These are phyloP conservation scores for Scomber japonicus DNA, from an alignment of 2,113 vertebrate species.

Conservation along the genomic window DNA sequence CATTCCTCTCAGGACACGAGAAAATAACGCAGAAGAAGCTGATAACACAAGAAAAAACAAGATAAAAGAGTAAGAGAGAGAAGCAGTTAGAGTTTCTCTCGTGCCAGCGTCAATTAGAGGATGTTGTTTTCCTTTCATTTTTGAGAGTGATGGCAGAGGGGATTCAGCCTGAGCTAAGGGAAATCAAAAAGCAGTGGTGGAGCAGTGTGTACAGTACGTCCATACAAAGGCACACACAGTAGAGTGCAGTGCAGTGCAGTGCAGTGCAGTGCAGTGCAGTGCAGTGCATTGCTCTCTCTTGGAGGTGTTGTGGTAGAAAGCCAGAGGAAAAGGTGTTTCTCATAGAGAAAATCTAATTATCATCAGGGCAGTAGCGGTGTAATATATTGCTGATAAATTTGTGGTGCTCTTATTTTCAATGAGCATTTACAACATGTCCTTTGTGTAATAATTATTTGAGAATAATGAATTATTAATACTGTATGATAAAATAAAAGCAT, in stretches of 20 bases:
- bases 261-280: not conserved
- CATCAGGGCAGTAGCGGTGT: not conserved
- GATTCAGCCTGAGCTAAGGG: slow-evolving; percentile 30
- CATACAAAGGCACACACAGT: slow-evolving; percentile 27
- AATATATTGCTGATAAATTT: slow-evolving; percentile 1
- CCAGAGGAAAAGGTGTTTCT: slow-evolving; percentile 29
- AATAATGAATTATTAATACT: too few relatives aligned
- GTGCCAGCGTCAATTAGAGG: slow-evolving; percentile 49
- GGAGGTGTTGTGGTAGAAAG: slow-evolving; percentile 30
- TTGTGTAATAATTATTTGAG: too few relatives aligned
- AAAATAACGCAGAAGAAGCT: slow-evolving; percentile 12
- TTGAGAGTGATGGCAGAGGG: slow-evolving; percentile 32
- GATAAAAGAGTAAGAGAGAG: not conserved
- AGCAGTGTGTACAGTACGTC: slow-evolving; percentile 23
- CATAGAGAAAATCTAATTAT: not conserved
- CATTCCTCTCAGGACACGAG: not conserved
- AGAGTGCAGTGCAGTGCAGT: not conserved
- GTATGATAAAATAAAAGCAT: too few relatives aligned
- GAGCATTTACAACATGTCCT: too few relatives aligned
- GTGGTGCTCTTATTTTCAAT: too few relatives aligned
- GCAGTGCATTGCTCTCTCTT: slow-evolving; percentile 16
- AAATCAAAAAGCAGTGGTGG: slow-evolving; percentile 51
- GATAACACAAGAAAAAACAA: slow-evolving; percentile 16
- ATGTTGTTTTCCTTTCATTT: slow-evolving; percentile 46
- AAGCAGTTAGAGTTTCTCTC: slow-evolving; percentile 28